Base-by-base conservation (phyloP, 2,888 invertebrate genomes). In the Strigamia maritima region DNA sequence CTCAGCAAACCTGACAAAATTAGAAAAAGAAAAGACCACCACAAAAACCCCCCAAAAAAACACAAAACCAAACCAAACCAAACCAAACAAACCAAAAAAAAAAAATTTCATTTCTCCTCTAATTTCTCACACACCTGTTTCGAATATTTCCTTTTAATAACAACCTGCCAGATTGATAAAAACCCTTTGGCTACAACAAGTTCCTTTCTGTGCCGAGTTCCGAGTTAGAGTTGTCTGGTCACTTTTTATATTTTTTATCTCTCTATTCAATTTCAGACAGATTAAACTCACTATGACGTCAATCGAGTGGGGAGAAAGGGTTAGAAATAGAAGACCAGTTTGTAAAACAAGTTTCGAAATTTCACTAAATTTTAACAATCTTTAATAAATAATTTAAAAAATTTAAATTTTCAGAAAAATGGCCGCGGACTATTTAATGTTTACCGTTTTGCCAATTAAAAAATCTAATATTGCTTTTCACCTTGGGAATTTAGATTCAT, bases 121-220 rank as follows among this genome's bases (percentile, higher is more conserved):
- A 6, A 60, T 60, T 60, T 60, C 60, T 22, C 60, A 60, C 60
- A 60, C 60, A 60, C 60, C 60, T 60, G 60, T 60, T 60, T 19
- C 19, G 12, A 60, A 60, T 60, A 60, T 60, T 60, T 60, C 60
- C 60, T 60, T 6, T 60, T 60, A 60, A 60, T 60, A 60, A 60
- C 60, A 60, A 60, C 60, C 60, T 60, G 60, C 22, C 60, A 60
- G 0, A 16, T 10, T 22, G 60, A 60, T 24, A n/a, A 60, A n/a
- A 60, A n/a, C 60, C 60, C 60, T 60, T 60, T 24, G 60, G 60
- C 60, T 60, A 60, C 60, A 16, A 60, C 60, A n/a, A n/a, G 60
- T 60, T 60, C 60, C 60, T 60, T 60, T 49, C 49, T 49, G 19
- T 49, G 49, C 49, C 49, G 49, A 49, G 49, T 49, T 49, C 49